phyloP scores from a whole-genome alignment of 2,113 vertebrate species.

The Oplegnathus fasciatus region DNA sequence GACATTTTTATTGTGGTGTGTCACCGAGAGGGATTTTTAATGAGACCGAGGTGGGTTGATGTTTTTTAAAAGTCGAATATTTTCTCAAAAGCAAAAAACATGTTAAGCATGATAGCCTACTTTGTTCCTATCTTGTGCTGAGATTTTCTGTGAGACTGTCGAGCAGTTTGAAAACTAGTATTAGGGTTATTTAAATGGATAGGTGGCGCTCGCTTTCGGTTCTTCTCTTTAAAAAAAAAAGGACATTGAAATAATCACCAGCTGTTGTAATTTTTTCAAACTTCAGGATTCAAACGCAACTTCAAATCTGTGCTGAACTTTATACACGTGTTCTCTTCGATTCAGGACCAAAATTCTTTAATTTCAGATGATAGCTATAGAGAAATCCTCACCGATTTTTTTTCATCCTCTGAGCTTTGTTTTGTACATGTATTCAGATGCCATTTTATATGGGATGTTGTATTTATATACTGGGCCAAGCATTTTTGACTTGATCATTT shows the following conservation, averaged over 20 bases:
- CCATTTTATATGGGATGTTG: conserved; percentile 95
- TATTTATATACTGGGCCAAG: conserved; percentile 99
- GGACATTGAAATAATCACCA: conserved; percentile 87
- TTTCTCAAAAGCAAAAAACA: conserved; percentile 89
- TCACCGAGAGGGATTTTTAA: conserved; percentile 83
- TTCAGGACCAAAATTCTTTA: conserved; percentile 99
- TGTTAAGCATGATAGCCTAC: conserved; percentile 90
- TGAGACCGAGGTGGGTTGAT: conserved; percentile 91
- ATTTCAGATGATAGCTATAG: conserved; percentile 90
- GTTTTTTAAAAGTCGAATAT: conserved; percentile 91
- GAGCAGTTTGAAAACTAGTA: conserved; percentile 94
- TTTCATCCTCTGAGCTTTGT: conserved; percentile 90
- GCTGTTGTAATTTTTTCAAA: conserved; percentile 93
- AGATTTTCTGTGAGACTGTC: conserved; percentile 96
- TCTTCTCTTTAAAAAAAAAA: conserved; percentile 89
- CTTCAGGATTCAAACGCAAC: conserved; percentile 99
- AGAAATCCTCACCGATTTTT: conserved; percentile 88
- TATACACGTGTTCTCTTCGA: conserved; percentile 85
- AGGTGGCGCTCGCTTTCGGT: conserved; percentile 99
- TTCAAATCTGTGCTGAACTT: conserved; percentile 99
- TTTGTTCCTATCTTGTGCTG: conserved; percentile 94
- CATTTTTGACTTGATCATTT: conserved; percentile 88
- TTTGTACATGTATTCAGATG: conserved; percentile 97
- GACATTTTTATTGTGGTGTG: conserved; percentile 82
- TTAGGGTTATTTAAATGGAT: conserved; percentile 96